Base-by-base conservation (phyloP, 2,797 vertebrate genomes). In the Hippoglossus hippoglossus region DNA sequence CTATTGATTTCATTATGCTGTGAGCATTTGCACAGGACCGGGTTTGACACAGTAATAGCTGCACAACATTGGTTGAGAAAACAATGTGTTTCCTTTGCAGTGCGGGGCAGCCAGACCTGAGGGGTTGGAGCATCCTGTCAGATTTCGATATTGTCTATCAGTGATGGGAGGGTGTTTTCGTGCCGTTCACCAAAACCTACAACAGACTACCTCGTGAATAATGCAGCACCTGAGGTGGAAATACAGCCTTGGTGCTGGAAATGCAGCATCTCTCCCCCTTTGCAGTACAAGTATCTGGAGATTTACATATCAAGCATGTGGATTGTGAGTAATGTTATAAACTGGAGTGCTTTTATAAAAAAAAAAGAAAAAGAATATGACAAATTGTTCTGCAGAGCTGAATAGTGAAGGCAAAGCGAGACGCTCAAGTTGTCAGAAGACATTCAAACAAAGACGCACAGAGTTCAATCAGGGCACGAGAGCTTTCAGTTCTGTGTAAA, bases 211-310 rank as follows among this genome's bases (percentile, higher is more conserved):
- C 80, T 86, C 1, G 61, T 93, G 86, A 94, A 94, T 92, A 90
- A 92, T 94, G 87, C 85, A 94, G 65, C 3, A 57, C 82, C 77
- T 83, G 61, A 82, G 80, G 91, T 88, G 63, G 89, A 89, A 89
- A 88, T 82, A 84, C 85, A 87, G 90, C 92, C 89, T 84, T 71
- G 60, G 85, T 39, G 28, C 19, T 21, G 31, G 31, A 57, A 22
- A 36, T 15, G 10, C 55, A 8, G 90, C 90, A 44, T 70, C 73
- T 81, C 67, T 44, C 53, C 59, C 72, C 18, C 5, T 46, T 75
- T 74, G 71, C 80, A 83, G 66, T 64, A 52, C 73, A 59, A 68
- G 58, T 77, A 73, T 80, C 73, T 47, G 18, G 67, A 57, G 81
- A 89, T 88, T 82, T 85, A 78, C 73, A 89, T 89, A 90, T 83